Conservation (phyloP, 2,113 vertebrate genomes). For the Todiramphus chloris region DNA sequence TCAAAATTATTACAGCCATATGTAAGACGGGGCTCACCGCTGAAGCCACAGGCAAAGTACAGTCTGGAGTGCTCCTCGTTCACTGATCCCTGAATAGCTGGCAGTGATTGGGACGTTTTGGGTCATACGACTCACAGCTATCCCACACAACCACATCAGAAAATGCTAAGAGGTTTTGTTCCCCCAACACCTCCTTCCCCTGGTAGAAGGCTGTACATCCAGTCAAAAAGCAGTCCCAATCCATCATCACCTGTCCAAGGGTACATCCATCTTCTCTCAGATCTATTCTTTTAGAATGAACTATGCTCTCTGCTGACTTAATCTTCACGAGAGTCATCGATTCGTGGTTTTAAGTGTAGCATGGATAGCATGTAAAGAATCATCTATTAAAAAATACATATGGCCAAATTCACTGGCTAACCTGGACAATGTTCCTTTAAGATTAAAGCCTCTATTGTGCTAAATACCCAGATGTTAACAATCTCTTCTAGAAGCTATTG, state of each 20-base stretch:
- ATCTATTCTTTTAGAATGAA: neutral
- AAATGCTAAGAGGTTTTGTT: neutral
- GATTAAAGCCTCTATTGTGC: constrained; percentile 47
- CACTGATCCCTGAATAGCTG: neutral
- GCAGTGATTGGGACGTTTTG: neutral
- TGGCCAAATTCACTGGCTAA: neutral
- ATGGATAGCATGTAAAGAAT: neutral
- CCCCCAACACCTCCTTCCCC: neutral
- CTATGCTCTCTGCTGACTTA: neutral
- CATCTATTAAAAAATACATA: neutral
- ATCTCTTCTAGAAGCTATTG: constrained; percentile 51
- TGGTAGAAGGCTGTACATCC: neutral
- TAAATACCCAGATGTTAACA: constrained; percentile 65
- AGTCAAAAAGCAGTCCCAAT: neutral
- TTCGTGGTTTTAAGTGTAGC: neutral
- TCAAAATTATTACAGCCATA: neutral
- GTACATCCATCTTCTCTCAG: neutral
- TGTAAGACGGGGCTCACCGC: neutral
- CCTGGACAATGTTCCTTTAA: constrained; percentile 46
- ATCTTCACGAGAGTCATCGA: neutral
- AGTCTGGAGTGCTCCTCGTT: neutral
- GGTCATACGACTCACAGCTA: neutral
- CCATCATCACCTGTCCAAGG: neutral
- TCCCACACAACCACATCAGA: neutral
- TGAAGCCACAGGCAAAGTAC: neutral